Base-by-base conservation (phyloP, 1,140 invertebrate genomes). In the Dufourea novaeangliae region DNA sequence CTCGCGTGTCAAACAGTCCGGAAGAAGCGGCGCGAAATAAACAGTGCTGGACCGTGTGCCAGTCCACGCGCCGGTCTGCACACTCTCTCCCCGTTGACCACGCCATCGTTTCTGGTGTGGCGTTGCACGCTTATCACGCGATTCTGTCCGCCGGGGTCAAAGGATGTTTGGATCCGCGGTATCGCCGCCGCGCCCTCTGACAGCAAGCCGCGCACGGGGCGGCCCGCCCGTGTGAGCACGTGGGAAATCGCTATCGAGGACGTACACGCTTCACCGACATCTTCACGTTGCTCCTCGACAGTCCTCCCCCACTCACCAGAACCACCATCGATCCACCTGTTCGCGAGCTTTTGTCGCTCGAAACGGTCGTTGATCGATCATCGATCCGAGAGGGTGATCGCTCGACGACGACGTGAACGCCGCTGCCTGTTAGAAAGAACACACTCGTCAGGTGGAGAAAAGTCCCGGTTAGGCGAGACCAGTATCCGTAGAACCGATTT, bases 191-290 rank as follows among this genome's bases (percentile, higher is more conserved):
- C 78, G 84, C 74, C 68, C 82, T 81, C 73, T 83, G 72, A 88
- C 84, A 73, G 66, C 54, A 59, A 71, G 56, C 50, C 75, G 78
- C 78, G 78, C 74, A 80, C 73, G 80, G 72, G 72, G 64, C 70
- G 76, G 81, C 73, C 69, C 83, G 70, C 52, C 73, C 22, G 52
- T 59, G 74, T 67, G 79, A 88, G 79, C 87, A 88, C 87, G 87
- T 87, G 84, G 83, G 61, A 77, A 82, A 71, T 84, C 52, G 44
- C 57, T 11, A 22, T 46, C 27, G 22, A 12, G 56, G 27, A 14
- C 46, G 14, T n/a, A 50, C 46, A 50, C 46, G 46, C 46, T 44
- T 14, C 41, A 34, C 39, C 37, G 37, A 29, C 10, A 3, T n/a
- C 68, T 57, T 27, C 29, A 4, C 34, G 27, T 29, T 37, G n/a